A percentile compares a stretch with the other conserved stretches of the same genome.
Evolutionary conservation across 2,888 invertebrate species (phyloP).

Genomic region (Eupsilia transversa): DNA sequence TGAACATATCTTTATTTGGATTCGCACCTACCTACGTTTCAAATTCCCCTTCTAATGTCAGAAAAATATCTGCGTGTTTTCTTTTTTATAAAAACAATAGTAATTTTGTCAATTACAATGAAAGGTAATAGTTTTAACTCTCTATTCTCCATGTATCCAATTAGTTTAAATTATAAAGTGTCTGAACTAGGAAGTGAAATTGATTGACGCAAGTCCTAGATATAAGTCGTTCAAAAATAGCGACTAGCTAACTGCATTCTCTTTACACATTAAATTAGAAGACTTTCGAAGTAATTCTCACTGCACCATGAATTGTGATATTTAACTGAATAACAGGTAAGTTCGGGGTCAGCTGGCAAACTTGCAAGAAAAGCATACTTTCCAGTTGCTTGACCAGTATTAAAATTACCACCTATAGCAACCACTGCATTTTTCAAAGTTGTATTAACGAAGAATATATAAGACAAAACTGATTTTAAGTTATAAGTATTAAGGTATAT

Average conservation of each 20-base stretch:
- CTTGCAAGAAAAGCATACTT: constrained; percentile 48
- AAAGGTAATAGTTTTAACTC: constrained; percentile 45
- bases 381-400: constrained; percentile 31
- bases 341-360: constrained; percentile 50
- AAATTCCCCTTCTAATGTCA: constrained; percentile 54
- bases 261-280: constrained; percentile 45
- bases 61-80: constrained; percentile 7
- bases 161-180: constrained; percentile 54
- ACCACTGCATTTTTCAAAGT: constrained; percentile 8
- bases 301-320: constrained; percentile 42
- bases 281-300: constrained; percentile 50
- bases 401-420: constrained; percentile 5
- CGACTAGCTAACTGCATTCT: constrained; percentile 33
- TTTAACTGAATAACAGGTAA: constrained; percentile 50
- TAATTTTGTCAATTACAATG: constrained; percentile 49
- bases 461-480: not conserved
- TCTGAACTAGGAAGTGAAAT: constrained; percentile 50
- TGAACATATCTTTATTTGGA: constrained; percentile 59
- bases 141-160: constrained; percentile 41
- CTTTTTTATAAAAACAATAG: constrained; percentile 30
- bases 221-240: constrained; percentile 35
- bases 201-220: constrained; percentile 59
- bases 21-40: constrained; percentile 40
- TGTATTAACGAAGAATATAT: not conserved
- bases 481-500: not conserved